phyloP scores from a whole-genome alignment of 2,888 invertebrate species.

The Stenotaenia linearis region DNA sequence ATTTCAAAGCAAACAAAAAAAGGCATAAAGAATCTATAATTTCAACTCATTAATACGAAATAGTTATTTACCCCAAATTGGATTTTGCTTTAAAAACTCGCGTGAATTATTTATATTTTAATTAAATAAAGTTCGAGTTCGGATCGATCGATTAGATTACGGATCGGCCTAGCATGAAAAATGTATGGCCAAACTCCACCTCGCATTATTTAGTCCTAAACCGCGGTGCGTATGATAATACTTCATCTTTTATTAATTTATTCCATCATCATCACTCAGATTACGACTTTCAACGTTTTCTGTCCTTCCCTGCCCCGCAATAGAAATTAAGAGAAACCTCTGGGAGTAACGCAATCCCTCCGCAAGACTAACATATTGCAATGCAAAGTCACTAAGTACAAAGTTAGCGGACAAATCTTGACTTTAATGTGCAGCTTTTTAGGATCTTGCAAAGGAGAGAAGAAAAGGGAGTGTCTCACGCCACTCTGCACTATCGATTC shows the following conservation, averaged over 20 bases:
- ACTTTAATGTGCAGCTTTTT: constrained; percentile 16
- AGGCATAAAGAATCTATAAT: no score
- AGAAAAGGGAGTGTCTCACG: constrained; percentile 5
- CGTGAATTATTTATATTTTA: background rate
- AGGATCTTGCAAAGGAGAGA: constrained; percentile 15
- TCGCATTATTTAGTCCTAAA: background rate
- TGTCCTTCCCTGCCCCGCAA: background rate
- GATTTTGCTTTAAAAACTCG: no score
- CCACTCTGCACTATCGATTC: constrained; percentile 19
- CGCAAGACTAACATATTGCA: background rate
- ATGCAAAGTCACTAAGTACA: constrained; percentile 13
- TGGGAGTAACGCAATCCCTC: background rate
- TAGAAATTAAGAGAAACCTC: background rate
- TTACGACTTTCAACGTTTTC: background rate
- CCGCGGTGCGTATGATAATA: background rate
- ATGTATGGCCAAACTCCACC: background rate
- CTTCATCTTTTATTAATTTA: background rate
- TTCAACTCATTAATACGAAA: no score
- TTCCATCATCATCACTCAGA: background rate
- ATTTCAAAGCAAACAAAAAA: no score
- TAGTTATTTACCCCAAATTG: no score
- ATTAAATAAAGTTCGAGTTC: background rate
- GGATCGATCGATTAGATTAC: no score
- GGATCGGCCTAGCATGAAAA: background rate
- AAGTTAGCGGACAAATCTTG: constrained; percentile 19